Evolutionary conservation across 2,113 vertebrate genomes (phyloP).

Genomic region (Ornithorhynchus anatinus): DNA sequence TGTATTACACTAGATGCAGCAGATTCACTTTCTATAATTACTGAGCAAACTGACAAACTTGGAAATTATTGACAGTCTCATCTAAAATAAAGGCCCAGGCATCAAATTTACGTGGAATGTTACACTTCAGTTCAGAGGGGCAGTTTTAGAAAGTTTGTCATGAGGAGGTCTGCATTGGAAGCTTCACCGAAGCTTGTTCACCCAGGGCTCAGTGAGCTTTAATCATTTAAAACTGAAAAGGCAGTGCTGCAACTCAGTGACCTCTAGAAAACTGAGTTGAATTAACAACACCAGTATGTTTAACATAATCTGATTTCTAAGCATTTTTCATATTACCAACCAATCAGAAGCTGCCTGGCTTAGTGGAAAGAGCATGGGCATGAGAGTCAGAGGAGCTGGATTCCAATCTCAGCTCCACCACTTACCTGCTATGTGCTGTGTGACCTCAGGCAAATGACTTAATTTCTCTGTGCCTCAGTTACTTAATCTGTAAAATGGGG

Average conservation of each 20-base stretch:
- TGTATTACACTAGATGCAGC: conserved; percentile 24
- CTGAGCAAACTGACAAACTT: conserved; percentile 15
- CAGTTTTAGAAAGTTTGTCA: conserved; percentile 49
- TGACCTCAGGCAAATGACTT: too few species aligned
- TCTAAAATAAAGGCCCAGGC: conserved; percentile 20
- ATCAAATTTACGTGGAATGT: conserved; percentile 64
- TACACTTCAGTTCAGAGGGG: conserved; percentile 59
- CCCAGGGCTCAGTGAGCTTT: conserved; percentile 25
- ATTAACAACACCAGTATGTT: not conserved
- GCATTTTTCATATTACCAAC: not conserved
- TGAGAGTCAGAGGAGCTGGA: too few species aligned
- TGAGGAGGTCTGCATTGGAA: conserved; percentile 39
- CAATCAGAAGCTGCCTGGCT: too few species aligned
- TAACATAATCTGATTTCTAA: conserved; percentile 9
- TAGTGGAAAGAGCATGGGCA: too few species aligned
- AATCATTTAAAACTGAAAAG: conserved; percentile 32
- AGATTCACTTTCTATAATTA: conserved; percentile 16
- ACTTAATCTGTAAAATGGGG: too few species aligned
- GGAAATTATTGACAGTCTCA: conserved; percentile 23
- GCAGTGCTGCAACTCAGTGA: not conserved
- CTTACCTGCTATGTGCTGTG: too few species aligned
- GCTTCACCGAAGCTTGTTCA: conserved; percentile 37
- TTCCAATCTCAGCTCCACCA: too few species aligned
- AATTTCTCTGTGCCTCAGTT: too few species aligned
- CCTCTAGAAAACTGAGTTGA: not conserved